phyloP scores from a whole-genome alignment of 1,140 invertebrate species.

The Cydia strobilella region DNA sequence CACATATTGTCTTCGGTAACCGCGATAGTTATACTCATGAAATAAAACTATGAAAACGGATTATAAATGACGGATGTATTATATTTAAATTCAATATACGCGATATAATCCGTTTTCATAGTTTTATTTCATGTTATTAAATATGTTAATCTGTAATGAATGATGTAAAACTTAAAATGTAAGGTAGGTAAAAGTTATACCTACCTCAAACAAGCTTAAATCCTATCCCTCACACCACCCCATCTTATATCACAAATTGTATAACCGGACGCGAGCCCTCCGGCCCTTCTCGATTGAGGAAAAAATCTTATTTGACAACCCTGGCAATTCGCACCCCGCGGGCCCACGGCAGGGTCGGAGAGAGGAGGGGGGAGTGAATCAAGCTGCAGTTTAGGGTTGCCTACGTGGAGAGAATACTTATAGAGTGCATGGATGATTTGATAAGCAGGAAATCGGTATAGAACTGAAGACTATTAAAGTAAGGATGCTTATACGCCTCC shows the following conservation, averaged over 20 bases:
- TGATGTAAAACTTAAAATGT: too few relatives aligned
- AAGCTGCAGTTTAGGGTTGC: conserved; percentile 43
- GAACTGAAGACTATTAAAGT: neutral
- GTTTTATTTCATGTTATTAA: too few relatives aligned
- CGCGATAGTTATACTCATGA: too few relatives aligned
- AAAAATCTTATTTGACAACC: conserved; percentile 77
- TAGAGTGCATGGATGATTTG: conserved; percentile 7
- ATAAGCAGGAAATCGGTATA: conserved; percentile 18
- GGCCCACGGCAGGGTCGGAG: conserved; percentile 7
- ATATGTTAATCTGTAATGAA: too few relatives aligned
- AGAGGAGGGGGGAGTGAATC: conserved; percentile 42
- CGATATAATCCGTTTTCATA: too few relatives aligned
- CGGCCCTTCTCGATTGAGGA: conserved; percentile 63
- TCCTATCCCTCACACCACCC: conserved; percentile 40
- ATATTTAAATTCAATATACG: too few relatives aligned
- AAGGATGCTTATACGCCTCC: neutral
- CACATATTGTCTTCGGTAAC: too few relatives aligned
- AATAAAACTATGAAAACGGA: too few relatives aligned
- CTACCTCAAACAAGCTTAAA: conserved; percentile 22
- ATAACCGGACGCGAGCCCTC: conserved; percentile 59
- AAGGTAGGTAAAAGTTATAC: too few relatives aligned
- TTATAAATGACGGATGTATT: too few relatives aligned
- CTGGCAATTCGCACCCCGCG: conserved; percentile 65
- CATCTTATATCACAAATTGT: conserved; percentile 64
- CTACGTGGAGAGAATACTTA: conserved; percentile 19